phyloP scores from a whole-genome alignment of 1,140 invertebrate species.

The Steinernema khuongi region DNA sequence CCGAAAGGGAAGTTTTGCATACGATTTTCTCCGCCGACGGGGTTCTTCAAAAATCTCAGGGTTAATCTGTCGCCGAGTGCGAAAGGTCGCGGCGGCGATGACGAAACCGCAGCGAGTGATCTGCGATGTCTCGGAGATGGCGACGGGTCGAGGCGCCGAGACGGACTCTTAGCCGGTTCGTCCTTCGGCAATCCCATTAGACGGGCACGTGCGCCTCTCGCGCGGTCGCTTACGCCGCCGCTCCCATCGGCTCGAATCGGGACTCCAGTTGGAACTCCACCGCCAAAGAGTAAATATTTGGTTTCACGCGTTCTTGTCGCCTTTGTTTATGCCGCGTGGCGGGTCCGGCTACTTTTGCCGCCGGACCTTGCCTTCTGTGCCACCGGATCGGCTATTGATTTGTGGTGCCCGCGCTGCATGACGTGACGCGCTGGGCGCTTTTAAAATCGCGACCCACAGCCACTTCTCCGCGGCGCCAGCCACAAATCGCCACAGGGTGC shows the following conservation, averaged over 20 bases:
- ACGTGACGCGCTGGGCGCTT: neutral
- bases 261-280: neutral
- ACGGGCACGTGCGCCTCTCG: neutral
- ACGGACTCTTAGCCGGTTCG: neutral
- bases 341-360: neutral
- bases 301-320: neutral
- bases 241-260: neutral
- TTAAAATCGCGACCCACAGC: neutral
- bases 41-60: constrained; percentile 7
- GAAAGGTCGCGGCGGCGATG: neutral
- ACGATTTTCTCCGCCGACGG: neutral
- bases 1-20: neutral
- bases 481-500: neutral
- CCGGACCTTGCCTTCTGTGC: neutral
- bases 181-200: neutral
- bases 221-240: neutral
- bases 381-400: neutral
- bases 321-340: neutral
- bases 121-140: constrained; percentile 1
- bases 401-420: neutral
- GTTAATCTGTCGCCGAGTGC: neutral
- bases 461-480: neutral
- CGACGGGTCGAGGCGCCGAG: neutral
- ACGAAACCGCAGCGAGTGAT: constrained; percentile 13
- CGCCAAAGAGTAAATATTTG: constrained; percentile 2